These are phyloP conservation scores for Tragelaphus imberbis DNA, from an alignment of 2,113 vertebrate genomes.

Conservation along the genomic window DNA sequence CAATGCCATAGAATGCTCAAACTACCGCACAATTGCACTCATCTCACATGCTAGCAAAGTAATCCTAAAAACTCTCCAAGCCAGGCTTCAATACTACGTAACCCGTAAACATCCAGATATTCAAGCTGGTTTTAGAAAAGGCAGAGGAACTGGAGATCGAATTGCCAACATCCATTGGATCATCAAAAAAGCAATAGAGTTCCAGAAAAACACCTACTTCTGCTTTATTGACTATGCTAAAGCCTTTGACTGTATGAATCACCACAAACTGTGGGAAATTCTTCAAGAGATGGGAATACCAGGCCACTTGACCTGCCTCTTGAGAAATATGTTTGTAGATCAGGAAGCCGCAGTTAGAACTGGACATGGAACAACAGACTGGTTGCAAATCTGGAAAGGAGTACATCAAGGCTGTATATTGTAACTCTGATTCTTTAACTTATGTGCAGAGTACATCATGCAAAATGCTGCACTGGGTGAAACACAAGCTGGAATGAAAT, in stretches of 20 bases:
- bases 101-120: rapidly evolving
- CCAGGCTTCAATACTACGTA: background rate
- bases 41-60: rapidly evolving
- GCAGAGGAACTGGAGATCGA: background rate
- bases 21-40: background rate
- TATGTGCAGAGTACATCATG: background rate
- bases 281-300: too few relatives aligned
- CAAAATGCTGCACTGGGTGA: background rate
- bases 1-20: background rate
- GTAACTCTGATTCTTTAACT: background rate
- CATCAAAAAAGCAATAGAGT: too few relatives aligned
- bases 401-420: background rate
- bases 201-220: too few relatives aligned
- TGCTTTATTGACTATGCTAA: too few relatives aligned
- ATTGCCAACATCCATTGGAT: background rate
- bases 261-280: too few relatives aligned
- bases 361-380: too few relatives aligned
- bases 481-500: background rate
- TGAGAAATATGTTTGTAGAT: too few relatives aligned
- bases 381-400: background rate
- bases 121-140: background rate
- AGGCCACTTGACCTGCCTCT: too few relatives aligned
- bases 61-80: background rate
- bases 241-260: too few relatives aligned
- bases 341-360: too few relatives aligned